phyloP scores from a whole-genome alignment of 2,113 vertebrate genomes.

The Gila orcuttii region DNA sequence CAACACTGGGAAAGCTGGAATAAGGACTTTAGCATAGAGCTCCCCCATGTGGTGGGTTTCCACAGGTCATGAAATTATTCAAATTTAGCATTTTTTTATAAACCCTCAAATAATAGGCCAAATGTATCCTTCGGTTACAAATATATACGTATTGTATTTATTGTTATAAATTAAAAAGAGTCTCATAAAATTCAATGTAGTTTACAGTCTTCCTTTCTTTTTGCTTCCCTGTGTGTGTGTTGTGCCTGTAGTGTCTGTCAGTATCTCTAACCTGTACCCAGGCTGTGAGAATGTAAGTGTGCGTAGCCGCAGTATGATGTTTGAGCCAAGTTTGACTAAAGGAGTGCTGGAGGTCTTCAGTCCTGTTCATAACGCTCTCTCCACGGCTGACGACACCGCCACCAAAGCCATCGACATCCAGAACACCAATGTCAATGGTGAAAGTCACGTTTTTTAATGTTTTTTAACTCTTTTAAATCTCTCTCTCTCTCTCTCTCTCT shows the following conservation, averaged over 20 bases:
- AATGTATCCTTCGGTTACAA: not conserved
- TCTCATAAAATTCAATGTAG: not conserved
- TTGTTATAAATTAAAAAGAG: not conserved
- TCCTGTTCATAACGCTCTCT: slow-evolving; percentile 79
- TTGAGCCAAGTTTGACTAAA: slow-evolving; percentile 96
- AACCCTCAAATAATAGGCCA: not conserved
- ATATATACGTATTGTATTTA: not conserved
- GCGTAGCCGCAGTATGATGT: slow-evolving; percentile 98
- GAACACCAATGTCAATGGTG: slow-evolving; percentile 84
- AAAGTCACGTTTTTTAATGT: slow-evolving; percentile 39
- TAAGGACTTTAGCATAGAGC: not conserved
- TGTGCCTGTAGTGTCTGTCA: slow-evolving; percentile 85
- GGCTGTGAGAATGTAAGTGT: slow-evolving; percentile 98
- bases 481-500: no score
- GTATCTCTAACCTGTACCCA: slow-evolving; percentile 93
- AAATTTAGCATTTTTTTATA: not conserved
- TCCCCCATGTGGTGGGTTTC: slow-evolving; percentile 29
- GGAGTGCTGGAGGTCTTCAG: slow-evolving; percentile 92
- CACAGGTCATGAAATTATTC: not conserved
- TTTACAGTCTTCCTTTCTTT: not conserved
- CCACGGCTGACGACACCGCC: slow-evolving; percentile 83
- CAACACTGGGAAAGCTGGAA: not conserved
- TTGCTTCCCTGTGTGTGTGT: not conserved
- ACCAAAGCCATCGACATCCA: slow-evolving; percentile 91
- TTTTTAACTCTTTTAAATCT: no score